Base-by-base conservation (phyloP, 2,113 vertebrate species). In the Colius striatus region DNA sequence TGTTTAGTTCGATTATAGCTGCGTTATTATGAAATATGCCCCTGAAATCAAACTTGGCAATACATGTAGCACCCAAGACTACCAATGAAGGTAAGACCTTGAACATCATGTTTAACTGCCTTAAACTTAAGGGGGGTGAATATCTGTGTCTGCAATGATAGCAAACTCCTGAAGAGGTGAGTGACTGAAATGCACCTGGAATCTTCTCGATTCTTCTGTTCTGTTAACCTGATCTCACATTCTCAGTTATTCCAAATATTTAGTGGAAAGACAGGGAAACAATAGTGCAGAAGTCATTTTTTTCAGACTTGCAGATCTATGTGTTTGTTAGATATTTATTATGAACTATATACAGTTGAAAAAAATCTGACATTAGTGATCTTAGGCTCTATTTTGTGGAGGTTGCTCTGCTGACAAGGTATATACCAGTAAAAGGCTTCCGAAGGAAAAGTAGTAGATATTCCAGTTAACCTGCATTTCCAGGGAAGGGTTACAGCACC, bases 31-130 rank as follows among this genome's bases (percentile, higher is more conserved):
- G 84, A 75, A 96, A 83, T 45, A 96, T 97, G 97, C 1, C 27
- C 26, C 66, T 51, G 38, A 76, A 94, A 72, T 76, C 93, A 38
- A 85, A 71, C 11, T 86, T 95, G 19, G 21, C 75, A 65, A 2
- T 58, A 54, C 55, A 87, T 19, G 45, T 18, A 67, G 88, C 27
- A 86, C 38, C 57, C 25, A 38, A 66, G 48, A 36, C 45, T 30
- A 16, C 47, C 30, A 12, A 1, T 82, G 71, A 53, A 92, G 96
- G 96, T 97, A 97, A 94, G 95, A 57, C 20, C n/a, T 82, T 71
- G 30, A 65, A 16, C 7, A 20, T 41, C 15, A 12, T 30, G 23
- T 20, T 63, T 78, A 32, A 8, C 34, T 87, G 50, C 13, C 70
- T 84, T 87, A 76, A 79, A 50, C 10, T 38, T 23, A 3, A 16